Base-by-base conservation (phyloP, 1,140 invertebrate species). In the Tigriopus japonicus region DNA sequence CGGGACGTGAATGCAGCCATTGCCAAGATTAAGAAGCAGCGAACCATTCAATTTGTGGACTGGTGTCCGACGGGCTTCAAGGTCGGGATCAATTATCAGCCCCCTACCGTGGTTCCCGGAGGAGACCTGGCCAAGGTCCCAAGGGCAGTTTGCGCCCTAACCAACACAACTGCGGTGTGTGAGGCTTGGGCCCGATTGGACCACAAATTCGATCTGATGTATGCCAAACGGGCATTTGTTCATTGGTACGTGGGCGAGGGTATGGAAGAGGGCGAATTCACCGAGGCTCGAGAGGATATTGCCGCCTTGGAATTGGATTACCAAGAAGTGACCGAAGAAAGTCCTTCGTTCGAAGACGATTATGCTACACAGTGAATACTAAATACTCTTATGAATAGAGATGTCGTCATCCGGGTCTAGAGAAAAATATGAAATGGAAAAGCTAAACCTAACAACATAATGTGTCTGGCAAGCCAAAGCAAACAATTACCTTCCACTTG, bases 101-200 rank as follows among this genome's bases (percentile, higher is more conserved):
- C 85, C 43, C 85, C 85, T 12, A 86, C 84, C 63, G 83, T 84
- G 24, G 84, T 88, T 55, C 84, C 85, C 43, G 84, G 83, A 15
- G 84, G 85, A 51, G 86, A 87, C 73, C 71, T 87, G 63, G 82
- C 81, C 58, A 78, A 77, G 28, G 74, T 82, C 35, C 74, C 77
- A 62, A 73, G 64, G 54, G 82, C 83, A 28, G 80, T 82, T 15
- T 84, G 81, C 67, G 82, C 85, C 82, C 71, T 84, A 56, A 80
- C 80, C 69, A 85, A 84, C 70, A 85, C 83, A 17, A 86, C 83
- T 0, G 83, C 84, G 65, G 84, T 86, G 56, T 73, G 73, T 28
- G 77, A 78, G 62, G 77, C 77, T 10, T 79, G 78, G 77, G 73
- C 75, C 43, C 68, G 77, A 61, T 67, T 79, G 42, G 75, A 78